Evolutionary conservation across 2,888 invertebrate genomes (phyloP), one percentile per base, ranked within the genome.

Genomic region (Tuta absoluta): DNA sequence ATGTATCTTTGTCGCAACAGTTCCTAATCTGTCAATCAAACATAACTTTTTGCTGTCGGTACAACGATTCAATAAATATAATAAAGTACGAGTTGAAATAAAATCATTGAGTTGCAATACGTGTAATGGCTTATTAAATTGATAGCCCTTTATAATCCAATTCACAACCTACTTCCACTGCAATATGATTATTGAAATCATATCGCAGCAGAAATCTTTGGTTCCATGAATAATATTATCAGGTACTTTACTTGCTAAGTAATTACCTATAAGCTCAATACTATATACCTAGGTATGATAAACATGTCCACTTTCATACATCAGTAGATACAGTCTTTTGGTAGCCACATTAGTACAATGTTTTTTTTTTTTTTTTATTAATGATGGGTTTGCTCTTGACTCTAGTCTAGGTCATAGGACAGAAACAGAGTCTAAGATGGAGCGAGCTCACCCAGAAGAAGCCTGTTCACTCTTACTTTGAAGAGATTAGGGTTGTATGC

Each of bases 51-150:
- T 86, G 82, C 82, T 68, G 72, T 75, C 87, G 67, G 76, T 88
- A 86, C 83, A 33, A 11, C 14, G 59, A 69, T 74, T 78, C 79
- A 81, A 80, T 79, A 77, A 82, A 74, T 77, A 78, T 77, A 82
- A 85, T 87, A 85, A 86, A 85, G 78, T 81, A 80, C 74, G 75
- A 80, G 80, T 84, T 79, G 84, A 80, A 86, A 86, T 86, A 84
- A 86, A 85, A 86, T 83, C 80, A 79, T 77, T 78, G 77, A 79
- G 77, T 72, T 72, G 78, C 77, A 74, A 73, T 77, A 74, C 76
- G 75, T 74, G 77, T 73, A 73, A 73, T 73, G 82, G 79, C 77
- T 79, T 82, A 81, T 81, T 85, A 83, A 86, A 87, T 86, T 86
- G 84, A 86, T 86, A 80, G 85, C 75, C 80, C 75, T 76, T 75